Evolutionary conservation across 2,888 invertebrate genomes (phyloP).

Genomic region (Aphodius sticticus): DNA sequence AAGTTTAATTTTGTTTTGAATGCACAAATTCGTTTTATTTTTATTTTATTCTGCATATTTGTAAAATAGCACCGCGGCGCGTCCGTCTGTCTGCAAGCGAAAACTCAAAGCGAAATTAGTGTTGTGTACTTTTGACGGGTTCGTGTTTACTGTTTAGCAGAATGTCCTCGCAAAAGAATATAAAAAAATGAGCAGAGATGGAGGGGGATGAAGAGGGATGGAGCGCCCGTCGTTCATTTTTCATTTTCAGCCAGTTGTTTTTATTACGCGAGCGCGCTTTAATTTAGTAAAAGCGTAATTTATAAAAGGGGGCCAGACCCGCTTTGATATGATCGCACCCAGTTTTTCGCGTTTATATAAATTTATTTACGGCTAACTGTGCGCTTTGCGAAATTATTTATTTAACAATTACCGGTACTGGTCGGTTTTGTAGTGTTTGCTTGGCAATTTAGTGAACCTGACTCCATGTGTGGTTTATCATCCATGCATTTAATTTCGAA

Average conservation of each 20-base stretch:
- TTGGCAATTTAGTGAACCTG: background rate
- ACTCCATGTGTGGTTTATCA: background rate
- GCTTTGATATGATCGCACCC: slow-evolving; percentile 5
- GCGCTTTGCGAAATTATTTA: slow-evolving; percentile 11
- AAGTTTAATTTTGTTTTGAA: slow-evolving; percentile 4
- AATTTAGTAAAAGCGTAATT: slow-evolving; percentile 27
- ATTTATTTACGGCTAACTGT: slow-evolving; percentile 11
- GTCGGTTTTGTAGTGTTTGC: slow-evolving; percentile 10
- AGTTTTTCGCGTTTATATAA: slow-evolving; percentile 22
- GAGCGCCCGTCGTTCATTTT: slow-evolving; percentile 15
- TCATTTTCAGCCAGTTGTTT: slow-evolving; percentile 22
- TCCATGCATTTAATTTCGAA: background rate
- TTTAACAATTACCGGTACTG: slow-evolving; percentile 23
- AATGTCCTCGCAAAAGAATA: slow-evolving; percentile 11
- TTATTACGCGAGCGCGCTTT: slow-evolving; percentile 22
- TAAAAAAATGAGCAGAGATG: background rate
- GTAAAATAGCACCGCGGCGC: slow-evolving; percentile 5
- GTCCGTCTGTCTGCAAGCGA: slow-evolving; percentile 14
- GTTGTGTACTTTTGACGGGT: background rate
- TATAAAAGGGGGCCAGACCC: slow-evolving; percentile 10
- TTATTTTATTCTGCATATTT: background rate
- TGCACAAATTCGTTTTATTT: background rate
- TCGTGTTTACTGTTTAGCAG: slow-evolving; percentile 4
- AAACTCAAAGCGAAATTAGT: slow-evolving; percentile 6
- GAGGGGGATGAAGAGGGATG: slow-evolving; percentile 13